phyloP scores from a whole-genome alignment of 2,113 vertebrate species.

The Rhabdomys dilectus region DNA sequence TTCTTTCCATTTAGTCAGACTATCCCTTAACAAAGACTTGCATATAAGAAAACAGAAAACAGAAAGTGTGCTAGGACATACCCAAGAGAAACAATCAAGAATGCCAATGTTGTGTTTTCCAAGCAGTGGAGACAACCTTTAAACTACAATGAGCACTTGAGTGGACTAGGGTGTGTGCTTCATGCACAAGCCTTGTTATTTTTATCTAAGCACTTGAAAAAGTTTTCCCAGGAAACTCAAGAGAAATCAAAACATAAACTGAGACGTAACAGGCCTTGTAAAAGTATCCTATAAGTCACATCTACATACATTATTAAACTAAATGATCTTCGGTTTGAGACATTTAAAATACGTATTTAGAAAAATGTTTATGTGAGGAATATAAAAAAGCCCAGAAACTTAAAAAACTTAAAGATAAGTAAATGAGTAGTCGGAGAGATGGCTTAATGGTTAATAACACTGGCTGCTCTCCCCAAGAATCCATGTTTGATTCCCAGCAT shows the following conservation, averaged over 20 bases:
- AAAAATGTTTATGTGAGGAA: background rate
- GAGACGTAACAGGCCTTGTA: background rate
- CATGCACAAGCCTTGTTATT: background rate
- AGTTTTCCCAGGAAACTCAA: slow-evolving; percentile 27
- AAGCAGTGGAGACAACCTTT: background rate
- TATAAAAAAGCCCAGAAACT: background rate
- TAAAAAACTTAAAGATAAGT: background rate
- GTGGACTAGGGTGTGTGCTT: background rate
- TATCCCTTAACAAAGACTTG: background rate
- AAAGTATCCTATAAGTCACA: background rate
- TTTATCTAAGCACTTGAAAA: background rate
- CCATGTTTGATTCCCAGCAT: background rate
- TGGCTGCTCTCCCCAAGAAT: background rate
- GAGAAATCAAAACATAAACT: slow-evolving; percentile 37
- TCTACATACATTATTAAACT: background rate
- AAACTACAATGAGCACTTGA: background rate
- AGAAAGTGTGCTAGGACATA: background rate
- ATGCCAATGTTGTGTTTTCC: background rate
- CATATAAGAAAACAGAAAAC: background rate
- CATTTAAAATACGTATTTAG: background rate
- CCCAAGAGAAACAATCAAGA: slow-evolving; percentile 36
- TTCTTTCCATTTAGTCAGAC: slow-evolving; percentile 13
- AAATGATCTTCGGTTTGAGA: background rate
- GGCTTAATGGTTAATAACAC: background rate
- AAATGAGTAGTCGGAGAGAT: background rate